A percentile compares a stretch with the other conserved stretches of the same genome.
phyloP scores from a whole-genome alignment of 30 jellyfish, hydroid and myxozoan genomes.

The Catostylus mosaicus region DNA sequence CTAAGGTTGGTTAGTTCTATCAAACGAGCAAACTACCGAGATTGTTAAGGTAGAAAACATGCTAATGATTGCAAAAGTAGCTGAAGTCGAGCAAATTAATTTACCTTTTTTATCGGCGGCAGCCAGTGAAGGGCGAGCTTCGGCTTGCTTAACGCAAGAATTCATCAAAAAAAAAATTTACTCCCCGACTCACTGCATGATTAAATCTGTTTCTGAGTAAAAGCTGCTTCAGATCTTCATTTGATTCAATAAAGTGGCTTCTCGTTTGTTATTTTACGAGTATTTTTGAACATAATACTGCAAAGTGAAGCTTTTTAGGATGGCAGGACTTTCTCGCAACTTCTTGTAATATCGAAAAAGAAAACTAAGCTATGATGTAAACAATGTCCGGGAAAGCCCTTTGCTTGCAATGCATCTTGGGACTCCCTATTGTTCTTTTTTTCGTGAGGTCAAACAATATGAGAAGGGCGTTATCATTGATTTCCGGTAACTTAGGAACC shows the following conservation, averaged over 20 bases:
- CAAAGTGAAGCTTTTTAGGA: not conserved
- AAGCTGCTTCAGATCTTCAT: not conserved
- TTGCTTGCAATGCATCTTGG: slow-evolving; percentile 67
- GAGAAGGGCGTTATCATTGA: slow-evolving; percentile 13
- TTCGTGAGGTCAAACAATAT: not conserved
- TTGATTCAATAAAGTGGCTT: not conserved
- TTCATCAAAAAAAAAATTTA: slow-evolving; percentile 34
- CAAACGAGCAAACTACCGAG: no score
- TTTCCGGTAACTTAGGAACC: slow-evolving; percentile 28
- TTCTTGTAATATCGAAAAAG: not conserved
- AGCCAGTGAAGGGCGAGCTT: slow-evolving; percentile 50
- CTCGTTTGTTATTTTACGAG: not conserved
- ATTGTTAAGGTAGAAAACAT: not conserved
- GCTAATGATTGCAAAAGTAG: not conserved
- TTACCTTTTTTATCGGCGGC: slow-evolving; percentile 34
- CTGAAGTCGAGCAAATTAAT: not conserved
- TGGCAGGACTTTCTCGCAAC: slow-evolving; percentile 7
- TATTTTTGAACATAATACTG: not conserved
- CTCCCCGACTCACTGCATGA: slow-evolving; percentile 40
- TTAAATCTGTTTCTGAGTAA: not conserved
- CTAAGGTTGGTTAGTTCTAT: not conserved
- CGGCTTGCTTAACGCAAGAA: slow-evolving; percentile 59
- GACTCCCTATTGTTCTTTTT: slow-evolving; percentile 31
- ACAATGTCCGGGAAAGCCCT: slow-evolving; percentile 54
- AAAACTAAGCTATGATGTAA: slow-evolving; percentile 22